These are phyloP conservation scores for Stenoptilia bipunctidactyla DNA, from an alignment of 2,888 invertebrate genomes.

Conservation along the genomic window DNA sequence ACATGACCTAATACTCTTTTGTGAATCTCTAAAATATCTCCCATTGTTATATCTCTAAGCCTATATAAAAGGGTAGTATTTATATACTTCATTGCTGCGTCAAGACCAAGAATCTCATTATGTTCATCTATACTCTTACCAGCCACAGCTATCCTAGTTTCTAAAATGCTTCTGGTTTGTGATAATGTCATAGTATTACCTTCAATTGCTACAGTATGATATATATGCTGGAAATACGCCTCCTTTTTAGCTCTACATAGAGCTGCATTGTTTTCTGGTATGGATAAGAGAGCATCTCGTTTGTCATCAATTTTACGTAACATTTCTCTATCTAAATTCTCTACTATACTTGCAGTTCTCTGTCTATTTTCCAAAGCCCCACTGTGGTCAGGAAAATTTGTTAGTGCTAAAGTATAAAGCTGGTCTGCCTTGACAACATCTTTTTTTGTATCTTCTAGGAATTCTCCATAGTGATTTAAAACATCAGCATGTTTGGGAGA, in stretches of 20 bases:
- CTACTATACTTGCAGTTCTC: conserved; percentile 89
- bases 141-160: conserved; percentile 81
- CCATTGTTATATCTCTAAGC: conserved; percentile 81
- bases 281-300: conserved; percentile 82
- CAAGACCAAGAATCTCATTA: conserved; percentile 95
- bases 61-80: conserved; percentile 84
- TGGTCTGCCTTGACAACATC: conserved; percentile 93
- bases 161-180: conserved; percentile 91
- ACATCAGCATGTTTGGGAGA: conserved; percentile 95
- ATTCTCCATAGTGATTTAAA: conserved; percentile 92
- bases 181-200: conserved; percentile 96
- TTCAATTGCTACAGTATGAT: conserved; percentile 97
- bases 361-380: conserved; percentile 84
- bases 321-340: conserved; percentile 86
- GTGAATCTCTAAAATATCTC: conserved; percentile 94
- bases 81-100: conserved; percentile 95
- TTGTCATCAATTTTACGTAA: conserved; percentile 87
- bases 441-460: conserved; percentile 86
- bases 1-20: conserved; percentile 93
- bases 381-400: conserved; percentile 85
- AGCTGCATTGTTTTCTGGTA: conserved; percentile 85
- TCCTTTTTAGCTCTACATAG: conserved; percentile 91
- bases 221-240: conserved; percentile 95
- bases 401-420: conserved; percentile 87
- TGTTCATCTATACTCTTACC: conserved; percentile 97